These are phyloP conservation scores for Forbesichthys agassizii DNA, from an alignment of 2,113 vertebrate species.

Conservation along the genomic window DNA sequence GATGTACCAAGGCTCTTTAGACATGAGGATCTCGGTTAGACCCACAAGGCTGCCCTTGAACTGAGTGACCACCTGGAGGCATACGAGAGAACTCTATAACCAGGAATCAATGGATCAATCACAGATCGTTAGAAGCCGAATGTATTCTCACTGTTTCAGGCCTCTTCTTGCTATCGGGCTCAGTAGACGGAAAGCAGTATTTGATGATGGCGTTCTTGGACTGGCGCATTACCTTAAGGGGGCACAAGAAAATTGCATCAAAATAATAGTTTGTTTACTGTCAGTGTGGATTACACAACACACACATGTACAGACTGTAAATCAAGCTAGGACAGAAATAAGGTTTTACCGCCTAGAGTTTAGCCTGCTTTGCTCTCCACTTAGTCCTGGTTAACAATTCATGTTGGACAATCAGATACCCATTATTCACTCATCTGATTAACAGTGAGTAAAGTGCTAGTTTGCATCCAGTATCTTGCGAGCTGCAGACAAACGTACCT, in stretches of 20 bases:
- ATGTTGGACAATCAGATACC: slow-evolving; percentile 17
- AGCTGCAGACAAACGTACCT: slow-evolving; percentile 74
- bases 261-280: not conserved
- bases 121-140: not conserved
- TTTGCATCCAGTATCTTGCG: not conserved
- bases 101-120: not conserved
- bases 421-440: slow-evolving; percentile 11
- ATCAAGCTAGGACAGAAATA: not conserved
- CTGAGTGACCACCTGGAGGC: slow-evolving; percentile 89
- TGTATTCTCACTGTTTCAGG: slow-evolving; percentile 86
- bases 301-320: not conserved
- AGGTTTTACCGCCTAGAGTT: not conserved
- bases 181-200: slow-evolving; percentile 83
- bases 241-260: not conserved
- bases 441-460: not conserved
- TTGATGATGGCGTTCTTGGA: slow-evolving; percentile 86
- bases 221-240: slow-evolving; percentile 83
- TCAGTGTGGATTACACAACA: too few species aligned
- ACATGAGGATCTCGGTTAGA: slow-evolving; percentile 89
- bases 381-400: slow-evolving; percentile 3
- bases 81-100: not conserved
- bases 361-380: not conserved
- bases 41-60: slow-evolving; percentile 91
- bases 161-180: slow-evolving; percentile 86
- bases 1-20: slow-evolving; percentile 93